A percentile compares a stretch with the other conserved stretches of the same genome.
Conservation (phyloP, 1,140 invertebrate genomes). For the Acromyrmex heyeri region DNA sequence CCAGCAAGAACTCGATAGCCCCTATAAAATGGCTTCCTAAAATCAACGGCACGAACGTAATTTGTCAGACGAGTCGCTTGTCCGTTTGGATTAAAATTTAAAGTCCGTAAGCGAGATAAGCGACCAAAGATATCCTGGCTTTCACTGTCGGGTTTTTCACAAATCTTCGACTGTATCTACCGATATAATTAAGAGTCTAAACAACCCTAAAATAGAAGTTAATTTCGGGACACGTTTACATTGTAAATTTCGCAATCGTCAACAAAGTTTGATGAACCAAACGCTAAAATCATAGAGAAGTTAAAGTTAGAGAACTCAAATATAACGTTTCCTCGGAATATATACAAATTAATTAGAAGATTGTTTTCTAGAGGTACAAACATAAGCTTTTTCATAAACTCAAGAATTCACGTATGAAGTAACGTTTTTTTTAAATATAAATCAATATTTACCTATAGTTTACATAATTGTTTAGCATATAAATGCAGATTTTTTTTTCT, state of each 20-base stretch:
- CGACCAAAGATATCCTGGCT: slow-evolving; percentile 3
- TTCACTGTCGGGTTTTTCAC: slow-evolving; percentile 35
- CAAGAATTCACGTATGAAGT: not conserved
- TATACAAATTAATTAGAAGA: slow-evolving; percentile 6
- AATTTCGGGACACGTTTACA: slow-evolving; percentile 14
- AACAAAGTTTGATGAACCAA: not conserved
- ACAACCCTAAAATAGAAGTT: slow-evolving; percentile 13
- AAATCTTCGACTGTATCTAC: slow-evolving; percentile 48
- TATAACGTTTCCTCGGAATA: not conserved
- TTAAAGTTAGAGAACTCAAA: not conserved
- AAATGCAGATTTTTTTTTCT: not conserved
- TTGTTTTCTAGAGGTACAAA: not conserved
- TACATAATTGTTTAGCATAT: not conserved
- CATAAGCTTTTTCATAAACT: not conserved
- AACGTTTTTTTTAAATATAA: not conserved
- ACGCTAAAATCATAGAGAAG: not conserved
- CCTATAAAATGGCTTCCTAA: slow-evolving; percentile 47
- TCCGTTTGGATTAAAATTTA: slow-evolving; percentile 65
- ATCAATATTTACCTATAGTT: not conserved
- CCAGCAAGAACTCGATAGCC: slow-evolving; percentile 17
- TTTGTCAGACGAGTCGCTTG: not conserved
- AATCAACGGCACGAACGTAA: slow-evolving; percentile 57
- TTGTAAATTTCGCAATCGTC: slow-evolving; percentile 16
- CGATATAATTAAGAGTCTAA: slow-evolving; percentile 30
- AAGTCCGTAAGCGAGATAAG: slow-evolving; percentile 44